phyloP scores from a whole-genome alignment of 1,140 invertebrate genomes.

The Musca vetustissima region DNA sequence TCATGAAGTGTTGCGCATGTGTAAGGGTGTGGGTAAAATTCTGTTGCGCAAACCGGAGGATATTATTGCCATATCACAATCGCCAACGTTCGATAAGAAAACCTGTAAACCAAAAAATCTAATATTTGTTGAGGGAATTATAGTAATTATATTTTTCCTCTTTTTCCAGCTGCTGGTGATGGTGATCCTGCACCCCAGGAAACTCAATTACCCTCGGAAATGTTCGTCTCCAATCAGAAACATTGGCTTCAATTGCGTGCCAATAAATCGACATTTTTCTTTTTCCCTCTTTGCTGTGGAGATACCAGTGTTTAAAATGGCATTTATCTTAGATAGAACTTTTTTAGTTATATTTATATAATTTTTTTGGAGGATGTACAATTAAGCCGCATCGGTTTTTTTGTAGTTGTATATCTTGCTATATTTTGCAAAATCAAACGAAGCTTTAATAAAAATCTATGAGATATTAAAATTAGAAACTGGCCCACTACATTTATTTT shows the following conservation, averaged over 20 bases:
- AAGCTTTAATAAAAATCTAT: too few relatives aligned
- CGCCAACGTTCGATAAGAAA: conserved; percentile 48
- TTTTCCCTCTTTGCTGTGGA: conserved; percentile 46
- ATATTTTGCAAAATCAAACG: too few relatives aligned
- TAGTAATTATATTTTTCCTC: background rate
- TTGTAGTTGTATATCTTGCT: too few relatives aligned
- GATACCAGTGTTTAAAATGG: conserved; percentile 31
- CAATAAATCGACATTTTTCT: conserved; percentile 43
- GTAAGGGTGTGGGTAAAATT: conserved; percentile 77
- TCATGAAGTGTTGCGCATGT: conserved; percentile 74
- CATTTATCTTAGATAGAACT: too few relatives aligned
- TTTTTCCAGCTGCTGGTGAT: conserved; percentile 33
- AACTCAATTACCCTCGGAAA: conserved; percentile 76
- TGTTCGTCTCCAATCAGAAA: conserved; percentile 87
- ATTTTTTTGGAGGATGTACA: background rate
- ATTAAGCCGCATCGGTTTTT: background rate
- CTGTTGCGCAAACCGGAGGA: conserved; percentile 75
- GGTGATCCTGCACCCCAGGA: conserved; percentile 42
- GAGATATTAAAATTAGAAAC: too few relatives aligned
- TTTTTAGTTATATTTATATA: too few relatives aligned
- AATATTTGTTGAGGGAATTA: conserved; percentile 17
- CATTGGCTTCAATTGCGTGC: conserved; percentile 79
- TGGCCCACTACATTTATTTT: too few relatives aligned
- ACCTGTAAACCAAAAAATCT: conserved; percentile 45
- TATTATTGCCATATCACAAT: conserved; percentile 52